These are phyloP conservation scores for Liolophura sinensis DNA, from an alignment of 1,140 invertebrate species.

Conservation along the genomic window DNA sequence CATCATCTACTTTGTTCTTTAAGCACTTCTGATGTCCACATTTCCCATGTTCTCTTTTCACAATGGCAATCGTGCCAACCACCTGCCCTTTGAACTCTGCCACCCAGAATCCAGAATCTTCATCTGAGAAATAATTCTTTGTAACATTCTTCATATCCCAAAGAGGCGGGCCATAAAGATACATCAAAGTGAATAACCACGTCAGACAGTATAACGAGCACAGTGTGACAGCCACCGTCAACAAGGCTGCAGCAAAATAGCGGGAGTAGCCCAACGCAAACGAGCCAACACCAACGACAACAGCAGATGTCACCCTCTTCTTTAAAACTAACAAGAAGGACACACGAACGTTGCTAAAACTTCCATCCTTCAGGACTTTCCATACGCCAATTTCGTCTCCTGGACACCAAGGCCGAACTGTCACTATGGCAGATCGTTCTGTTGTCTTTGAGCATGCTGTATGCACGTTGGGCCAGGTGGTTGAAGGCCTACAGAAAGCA, in stretches of 20 bases:
- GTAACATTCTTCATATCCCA: slow-evolving; percentile 23
- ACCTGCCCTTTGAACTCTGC: slow-evolving; percentile 17
- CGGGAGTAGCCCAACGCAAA: background rate
- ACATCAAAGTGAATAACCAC: slow-evolving; percentile 12
- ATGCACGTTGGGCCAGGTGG: too few species aligned
- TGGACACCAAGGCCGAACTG: slow-evolving; percentile 18
- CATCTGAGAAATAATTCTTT: slow-evolving; percentile 13
- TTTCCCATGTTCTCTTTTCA: background rate
- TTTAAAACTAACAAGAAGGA: slow-evolving; percentile 16
- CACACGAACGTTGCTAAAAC: slow-evolving; percentile 26
- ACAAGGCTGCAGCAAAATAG: background rate
- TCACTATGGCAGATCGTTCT: background rate
- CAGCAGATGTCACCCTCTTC: background rate
- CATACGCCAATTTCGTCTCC: slow-evolving; percentile 9
- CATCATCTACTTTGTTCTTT: background rate
- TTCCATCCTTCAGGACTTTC: slow-evolving; percentile 22
- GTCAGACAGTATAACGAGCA: slow-evolving; percentile 9
- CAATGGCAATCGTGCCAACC: slow-evolving; percentile 26
- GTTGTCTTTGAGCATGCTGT: too few species aligned
- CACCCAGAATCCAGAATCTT: slow-evolving; percentile 26
- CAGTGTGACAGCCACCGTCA: background rate
- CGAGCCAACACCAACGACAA: slow-evolving; percentile 1
- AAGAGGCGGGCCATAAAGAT: slow-evolving; percentile 24
- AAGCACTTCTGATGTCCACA: background rate
- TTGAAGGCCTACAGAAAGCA: too few species aligned